Conservation (phyloP, 2,888 invertebrate species). For the Podabrus alpinus region DNA sequence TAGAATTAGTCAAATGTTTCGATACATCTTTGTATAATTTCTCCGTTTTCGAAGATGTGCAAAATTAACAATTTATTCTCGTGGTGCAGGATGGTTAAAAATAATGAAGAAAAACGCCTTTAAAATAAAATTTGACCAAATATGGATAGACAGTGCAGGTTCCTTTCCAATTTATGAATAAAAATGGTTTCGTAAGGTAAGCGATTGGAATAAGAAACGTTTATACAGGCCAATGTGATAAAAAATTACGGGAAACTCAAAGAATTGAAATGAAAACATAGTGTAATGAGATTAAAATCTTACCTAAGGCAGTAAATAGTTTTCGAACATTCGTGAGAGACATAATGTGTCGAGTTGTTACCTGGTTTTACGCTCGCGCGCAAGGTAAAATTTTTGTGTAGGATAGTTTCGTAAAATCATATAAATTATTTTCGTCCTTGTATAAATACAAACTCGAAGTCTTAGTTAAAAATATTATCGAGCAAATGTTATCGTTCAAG, state of each 20-base stretch:
- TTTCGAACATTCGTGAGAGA: slow-evolving; percentile 68
- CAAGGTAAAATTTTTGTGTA: no score
- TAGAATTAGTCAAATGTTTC: background rate
- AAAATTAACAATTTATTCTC: background rate
- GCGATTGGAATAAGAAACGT: background rate
- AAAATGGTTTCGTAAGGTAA: background rate
- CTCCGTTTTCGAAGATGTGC: background rate
- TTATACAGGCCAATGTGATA: background rate
- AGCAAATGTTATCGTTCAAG: no score
- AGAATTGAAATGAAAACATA: background rate
- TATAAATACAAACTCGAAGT: no score
- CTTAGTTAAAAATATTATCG: no score
- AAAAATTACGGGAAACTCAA: background rate
- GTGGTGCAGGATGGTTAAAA: background rate
- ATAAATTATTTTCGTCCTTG: no score
- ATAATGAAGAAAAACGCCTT: background rate
- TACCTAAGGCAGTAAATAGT: slow-evolving; percentile 66
- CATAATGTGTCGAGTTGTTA: slow-evolving; percentile 61
- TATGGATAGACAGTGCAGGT: background rate
- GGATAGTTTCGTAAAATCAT: no score
- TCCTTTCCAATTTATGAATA: background rate
- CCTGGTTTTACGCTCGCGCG: no score
- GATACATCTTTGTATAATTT: background rate
- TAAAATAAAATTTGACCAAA: background rate
- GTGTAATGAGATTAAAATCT: slow-evolving; percentile 27